A percentile compares a stretch with the other conserved stretches of the same genome.
Conservation (phyloP, 2,113 vertebrate species). For the Prietella phreatophila region DNA sequence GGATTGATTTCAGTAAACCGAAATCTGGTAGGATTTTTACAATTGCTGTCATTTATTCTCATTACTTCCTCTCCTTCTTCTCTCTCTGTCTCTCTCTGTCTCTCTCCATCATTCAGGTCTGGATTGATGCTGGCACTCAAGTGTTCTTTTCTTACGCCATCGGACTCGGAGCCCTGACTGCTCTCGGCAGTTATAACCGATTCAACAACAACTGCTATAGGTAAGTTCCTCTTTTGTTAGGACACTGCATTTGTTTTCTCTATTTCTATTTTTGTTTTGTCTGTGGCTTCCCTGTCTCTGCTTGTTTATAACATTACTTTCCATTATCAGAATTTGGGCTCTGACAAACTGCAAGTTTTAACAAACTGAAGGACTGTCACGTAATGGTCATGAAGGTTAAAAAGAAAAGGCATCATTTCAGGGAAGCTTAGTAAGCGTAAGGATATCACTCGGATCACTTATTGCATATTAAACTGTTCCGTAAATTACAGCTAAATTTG, state of each 20-base stretch:
- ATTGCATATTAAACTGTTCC: background rate
- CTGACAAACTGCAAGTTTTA: background rate
- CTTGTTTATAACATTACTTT: background rate
- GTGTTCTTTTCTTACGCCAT: slow-evolving; percentile 82
- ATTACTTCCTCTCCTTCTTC: background rate
- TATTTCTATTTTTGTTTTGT: background rate
- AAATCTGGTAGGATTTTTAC: background rate
- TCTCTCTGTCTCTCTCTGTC: background rate
- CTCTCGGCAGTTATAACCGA: slow-evolving; percentile 79
- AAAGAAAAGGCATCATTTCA: background rate
- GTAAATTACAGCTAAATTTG: background rate
- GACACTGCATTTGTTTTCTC: background rate
- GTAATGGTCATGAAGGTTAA: background rate
- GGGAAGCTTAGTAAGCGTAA: background rate
- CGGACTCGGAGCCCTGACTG: slow-evolving; percentile 77
- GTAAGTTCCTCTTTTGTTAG: slow-evolving; percentile 56
- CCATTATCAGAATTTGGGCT: slow-evolving; percentile 34
- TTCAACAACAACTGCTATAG: slow-evolving; percentile 83
- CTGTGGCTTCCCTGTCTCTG: background rate
- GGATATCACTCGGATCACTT: background rate
- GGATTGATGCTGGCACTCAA: slow-evolving; percentile 80
- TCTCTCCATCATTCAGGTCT: slow-evolving; percentile 65
- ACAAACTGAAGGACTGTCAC: background rate
- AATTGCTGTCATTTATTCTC: background rate
- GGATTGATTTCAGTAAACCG: background rate